Evolutionary conservation across 2,888 invertebrate genomes (phyloP).

Genomic region (Apotomis turbidana): DNA sequence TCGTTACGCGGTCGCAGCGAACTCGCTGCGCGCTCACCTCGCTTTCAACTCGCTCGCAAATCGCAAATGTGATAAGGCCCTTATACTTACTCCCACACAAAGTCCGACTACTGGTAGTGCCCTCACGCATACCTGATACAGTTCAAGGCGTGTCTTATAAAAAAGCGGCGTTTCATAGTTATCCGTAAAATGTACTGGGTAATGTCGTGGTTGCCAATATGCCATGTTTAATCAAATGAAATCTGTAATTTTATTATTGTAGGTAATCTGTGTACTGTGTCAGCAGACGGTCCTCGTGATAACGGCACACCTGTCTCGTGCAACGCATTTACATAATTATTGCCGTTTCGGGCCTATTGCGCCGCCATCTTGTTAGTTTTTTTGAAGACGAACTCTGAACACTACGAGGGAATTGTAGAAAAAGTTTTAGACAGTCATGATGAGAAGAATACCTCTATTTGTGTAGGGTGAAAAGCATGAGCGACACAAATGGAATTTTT

Average conservation of each 20-base stretch:
- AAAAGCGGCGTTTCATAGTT: too few species aligned
- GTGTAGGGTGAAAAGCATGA: background rate
- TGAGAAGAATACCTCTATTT: background rate
- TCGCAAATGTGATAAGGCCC: too few species aligned
- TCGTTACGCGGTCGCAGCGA: too few species aligned
- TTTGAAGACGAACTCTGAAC: conserved; percentile 17
- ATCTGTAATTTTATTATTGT: background rate
- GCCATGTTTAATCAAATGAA: too few species aligned
- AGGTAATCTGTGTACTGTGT: conserved; percentile 23
- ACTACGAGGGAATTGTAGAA: background rate
- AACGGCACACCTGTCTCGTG: conserved; percentile 44
- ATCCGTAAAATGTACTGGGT: too few species aligned
- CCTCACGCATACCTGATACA: too few species aligned
- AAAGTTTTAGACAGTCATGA: background rate
- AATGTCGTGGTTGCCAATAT: too few species aligned
- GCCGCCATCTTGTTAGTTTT: conserved; percentile 38
- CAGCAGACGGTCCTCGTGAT: conserved; percentile 28
- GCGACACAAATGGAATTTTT: background rate
- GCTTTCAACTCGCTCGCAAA: too few species aligned
- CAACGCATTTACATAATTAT: conserved; percentile 45
- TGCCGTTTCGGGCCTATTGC: conserved; percentile 38
- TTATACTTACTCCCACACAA: too few species aligned
- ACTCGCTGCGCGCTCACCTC: too few species aligned
- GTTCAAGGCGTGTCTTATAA: too few species aligned
- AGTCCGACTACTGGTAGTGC: too few species aligned